phyloP scores from a whole-genome alignment of 2,113 vertebrate genomes.

The Felis catus region DNA sequence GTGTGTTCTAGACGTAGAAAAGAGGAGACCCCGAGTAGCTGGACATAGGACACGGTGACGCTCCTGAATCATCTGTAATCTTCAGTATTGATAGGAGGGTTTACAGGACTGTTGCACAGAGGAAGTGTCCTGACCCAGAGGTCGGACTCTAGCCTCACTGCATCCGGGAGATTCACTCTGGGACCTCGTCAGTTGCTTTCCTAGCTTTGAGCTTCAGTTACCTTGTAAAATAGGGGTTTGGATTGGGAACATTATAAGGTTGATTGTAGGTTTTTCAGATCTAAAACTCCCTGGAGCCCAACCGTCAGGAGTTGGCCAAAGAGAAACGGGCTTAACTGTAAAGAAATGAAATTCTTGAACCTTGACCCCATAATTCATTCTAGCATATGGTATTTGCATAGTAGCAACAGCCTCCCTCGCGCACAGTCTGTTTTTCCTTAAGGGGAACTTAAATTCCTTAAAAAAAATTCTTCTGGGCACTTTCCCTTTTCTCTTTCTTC shows the following conservation, averaged over 20 bases:
- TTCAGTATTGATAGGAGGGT: no score
- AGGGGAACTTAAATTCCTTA: neutral
- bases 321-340: neutral
- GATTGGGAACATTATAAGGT: neutral
- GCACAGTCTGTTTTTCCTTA: neutral
- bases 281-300: neutral
- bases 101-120: neutral
- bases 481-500: neutral
- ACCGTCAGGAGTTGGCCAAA: neutral
- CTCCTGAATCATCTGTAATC: no score
- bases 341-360: neutral
- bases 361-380: neutral
- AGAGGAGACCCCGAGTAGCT: neutral
- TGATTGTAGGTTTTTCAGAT: neutral
- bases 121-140: no score
- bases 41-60: fast-evolving
- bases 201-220: neutral
- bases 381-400: neutral
- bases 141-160: neutral
- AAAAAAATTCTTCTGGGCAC: neutral
- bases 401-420: neutral
- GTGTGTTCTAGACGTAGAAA: fast-evolving
- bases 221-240: neutral
- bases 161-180: neutral
- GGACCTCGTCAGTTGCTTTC: neutral